Evolutionary conservation across 2,797 vertebrate species (phyloP), one percentile per base, ranked within the genome.

Genomic region (Crenichthys baileyi): DNA sequence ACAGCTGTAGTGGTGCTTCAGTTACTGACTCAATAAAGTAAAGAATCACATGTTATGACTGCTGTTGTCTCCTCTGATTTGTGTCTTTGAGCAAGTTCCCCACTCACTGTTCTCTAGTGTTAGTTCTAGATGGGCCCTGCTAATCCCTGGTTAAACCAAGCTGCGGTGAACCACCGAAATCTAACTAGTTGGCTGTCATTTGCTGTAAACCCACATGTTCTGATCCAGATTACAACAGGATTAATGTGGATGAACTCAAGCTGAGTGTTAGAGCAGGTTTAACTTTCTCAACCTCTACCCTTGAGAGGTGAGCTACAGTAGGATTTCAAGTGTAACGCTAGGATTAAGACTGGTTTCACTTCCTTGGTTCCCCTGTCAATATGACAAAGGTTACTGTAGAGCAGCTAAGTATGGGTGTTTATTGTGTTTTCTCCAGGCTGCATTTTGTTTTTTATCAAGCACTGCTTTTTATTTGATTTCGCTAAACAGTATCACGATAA

Each of bases 151-250:
- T 94, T 94, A 92, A 94, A 93, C 89, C 94, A 58, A 90, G 85
- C 90, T 72, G 85, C 78, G 36, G 87, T 60, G 87, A 90, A 92
- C 89, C 76, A 16, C 89, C 89, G 91, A 90, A 93, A 93, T 92
- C 91, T 92, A 94, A 94, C 93, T 94, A 93, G 93, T 92, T 92
- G 92, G 93, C 92, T 93, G 93, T 94, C 94, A 94, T 94, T 94
- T 94, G 92, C 74, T 46, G 79, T 89, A 94, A 94, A 92, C 90
- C 92, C 85, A 70, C 83, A 26, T 89, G 91, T 94, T 93, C 92
- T 93, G 90, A 95, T 94, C 92, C 92, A 93, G 93, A 94, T 95
- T 94, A 94, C 83, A 87, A 87, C 77, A 11, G 94, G 93, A 95
- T 95, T 94, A 94, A 92, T 58, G 83, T 91, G 93, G 93, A 93